Base-by-base conservation (phyloP, 2,797 vertebrate species). In the Pempheris klunzingeri region DNA sequence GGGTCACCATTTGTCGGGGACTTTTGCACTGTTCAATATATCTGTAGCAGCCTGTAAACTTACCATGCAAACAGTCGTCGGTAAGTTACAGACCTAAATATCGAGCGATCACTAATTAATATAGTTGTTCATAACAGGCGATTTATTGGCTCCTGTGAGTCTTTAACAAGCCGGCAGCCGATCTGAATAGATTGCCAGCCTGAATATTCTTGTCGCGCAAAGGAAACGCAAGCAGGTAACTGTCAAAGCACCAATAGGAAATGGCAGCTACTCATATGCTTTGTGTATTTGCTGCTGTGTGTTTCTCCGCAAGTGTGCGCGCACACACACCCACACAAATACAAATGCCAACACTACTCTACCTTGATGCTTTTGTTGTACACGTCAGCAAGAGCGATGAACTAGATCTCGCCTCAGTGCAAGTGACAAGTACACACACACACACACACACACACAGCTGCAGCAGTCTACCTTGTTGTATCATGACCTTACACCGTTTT, bases 401-500 rank as follows among this genome's bases (percentile, higher is more conserved):
- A 80, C 61, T 71, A 73, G 53, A 85, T 77, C 62, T 77, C 69
- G 44, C 71, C 53, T 61, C 50, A 4, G 65, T 59, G 50, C 41
- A 61, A 68, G 50, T 22, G 64, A 72, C 78, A 78, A 39, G 20
- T 32, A 41, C n/a, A 67, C 38, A 71, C 65, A 74, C 15, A 52
- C 41, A 49, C 43, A 46, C 22, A 38, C 53, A 59, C 39, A 58
- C 49, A 63, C 49, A 61, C 44, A 53, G 54, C 11, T 44, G 75
- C 73, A 53, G 15, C 50, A 9, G 50, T 77, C 52, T 39, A 59
- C 80, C 80, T 74, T 78, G 68, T 68, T 60, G 85, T 75, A 65
- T 82, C 78, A 60, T 63, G 64, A 87, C 85, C 83, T 80, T 69
- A 83, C 80, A 86, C 74, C 28, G 39, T 61, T 81, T 47, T 85